These are phyloP conservation scores for Pteropus rufus DNA, from an alignment of 2,797 vertebrate species.

Conservation along the genomic window DNA sequence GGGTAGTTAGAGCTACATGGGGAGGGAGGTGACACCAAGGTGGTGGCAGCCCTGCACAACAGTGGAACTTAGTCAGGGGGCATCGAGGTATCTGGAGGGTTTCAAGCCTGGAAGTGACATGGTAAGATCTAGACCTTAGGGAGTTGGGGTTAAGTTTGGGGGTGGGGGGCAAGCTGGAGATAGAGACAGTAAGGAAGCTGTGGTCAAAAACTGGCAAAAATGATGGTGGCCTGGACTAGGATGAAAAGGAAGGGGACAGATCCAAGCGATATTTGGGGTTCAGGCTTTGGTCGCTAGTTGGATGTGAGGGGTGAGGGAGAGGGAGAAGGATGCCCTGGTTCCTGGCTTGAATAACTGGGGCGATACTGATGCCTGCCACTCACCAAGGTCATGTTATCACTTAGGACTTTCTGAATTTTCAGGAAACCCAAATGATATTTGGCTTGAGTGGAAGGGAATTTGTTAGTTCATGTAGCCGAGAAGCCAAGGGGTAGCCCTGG, in stretches of 20 bases:
- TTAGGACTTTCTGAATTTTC: background rate
- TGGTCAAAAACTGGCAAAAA: background rate
- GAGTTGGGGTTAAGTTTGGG: background rate
- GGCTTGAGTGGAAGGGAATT: background rate
- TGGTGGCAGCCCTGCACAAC: background rate
- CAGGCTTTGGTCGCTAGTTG: background rate
- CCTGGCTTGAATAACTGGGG: background rate
- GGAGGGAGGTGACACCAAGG: background rate
- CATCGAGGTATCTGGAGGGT: background rate
- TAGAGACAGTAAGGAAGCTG: background rate
- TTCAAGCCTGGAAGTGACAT: background rate
- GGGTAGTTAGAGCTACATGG: background rate
- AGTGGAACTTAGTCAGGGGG: background rate
- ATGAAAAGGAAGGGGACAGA: background rate
- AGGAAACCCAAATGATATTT: background rate
- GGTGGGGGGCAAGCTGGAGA: background rate
- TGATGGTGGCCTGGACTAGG: background rate
- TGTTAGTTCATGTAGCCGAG: background rate
- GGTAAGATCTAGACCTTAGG: background rate
- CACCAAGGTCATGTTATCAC: background rate
- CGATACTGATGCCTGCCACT: background rate
- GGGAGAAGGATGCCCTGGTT: background rate
- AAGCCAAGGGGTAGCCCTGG: background rate
- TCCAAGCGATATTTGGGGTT: background rate
- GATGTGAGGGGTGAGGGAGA: background rate